Percentiles rank a stretch among this genome's conserved stretches.
These are phyloP conservation scores for Peromyscus melanophrys DNA, from an alignment of 2,797 vertebrate genomes.

Conservation along the genomic window DNA sequence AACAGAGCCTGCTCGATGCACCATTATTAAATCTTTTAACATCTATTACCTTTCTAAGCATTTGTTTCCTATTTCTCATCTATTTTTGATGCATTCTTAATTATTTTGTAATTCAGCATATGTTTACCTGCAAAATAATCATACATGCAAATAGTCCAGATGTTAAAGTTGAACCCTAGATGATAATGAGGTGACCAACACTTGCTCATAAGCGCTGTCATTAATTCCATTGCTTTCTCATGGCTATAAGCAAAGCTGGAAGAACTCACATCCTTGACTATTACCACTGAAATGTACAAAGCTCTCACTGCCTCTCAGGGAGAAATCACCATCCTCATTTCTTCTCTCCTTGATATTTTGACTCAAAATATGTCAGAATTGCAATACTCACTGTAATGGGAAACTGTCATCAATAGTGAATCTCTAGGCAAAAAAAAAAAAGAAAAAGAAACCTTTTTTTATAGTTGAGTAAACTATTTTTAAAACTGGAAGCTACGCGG, in stretches of 20 bases:
- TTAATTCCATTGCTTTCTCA: slow-evolving; percentile 19
- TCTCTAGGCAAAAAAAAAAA: not conserved
- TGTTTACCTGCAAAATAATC: slow-evolving; percentile 29
- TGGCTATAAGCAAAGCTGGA: not conserved
- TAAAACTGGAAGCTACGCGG: slow-evolving; percentile 43
- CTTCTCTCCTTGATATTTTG: slow-evolving; percentile 48
- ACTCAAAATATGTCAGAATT: slow-evolving; percentile 41
- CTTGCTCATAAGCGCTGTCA: not conserved
- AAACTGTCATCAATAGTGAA: not conserved
- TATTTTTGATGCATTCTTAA: not conserved
- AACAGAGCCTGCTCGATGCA: slow-evolving; percentile 56
- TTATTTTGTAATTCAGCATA: not conserved
- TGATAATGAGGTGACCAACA: not conserved
- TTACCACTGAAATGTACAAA: slow-evolving; percentile 23
- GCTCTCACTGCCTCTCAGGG: not conserved
- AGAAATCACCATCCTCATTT: slow-evolving; percentile 4
- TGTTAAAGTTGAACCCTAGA: not conserved
- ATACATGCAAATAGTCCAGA: not conserved
- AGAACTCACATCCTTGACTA: not conserved
- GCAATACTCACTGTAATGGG: not conserved
- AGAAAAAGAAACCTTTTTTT: not conserved
- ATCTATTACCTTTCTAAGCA: not conserved
- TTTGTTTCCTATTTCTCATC: slow-evolving; percentile 31
- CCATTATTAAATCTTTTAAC: slow-evolving; percentile 67
- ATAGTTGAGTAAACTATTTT: not conserved